These are phyloP conservation scores for Brevimyrus niger DNA, from an alignment of 2,113 vertebrate species.

Conservation along the genomic window DNA sequence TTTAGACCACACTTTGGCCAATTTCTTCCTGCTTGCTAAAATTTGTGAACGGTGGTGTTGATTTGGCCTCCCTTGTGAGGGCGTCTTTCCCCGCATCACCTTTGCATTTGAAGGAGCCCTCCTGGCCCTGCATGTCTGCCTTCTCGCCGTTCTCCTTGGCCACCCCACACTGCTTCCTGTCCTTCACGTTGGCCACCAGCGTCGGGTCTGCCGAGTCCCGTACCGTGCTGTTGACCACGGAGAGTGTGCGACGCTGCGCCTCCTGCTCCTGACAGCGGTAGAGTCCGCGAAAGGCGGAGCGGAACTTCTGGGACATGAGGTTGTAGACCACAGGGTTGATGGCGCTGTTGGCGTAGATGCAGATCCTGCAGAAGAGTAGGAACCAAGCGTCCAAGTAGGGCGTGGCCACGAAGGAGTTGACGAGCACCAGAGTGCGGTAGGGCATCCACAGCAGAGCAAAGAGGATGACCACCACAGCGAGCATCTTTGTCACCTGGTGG, in stretches of 20 bases:
- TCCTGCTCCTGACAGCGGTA: constrained; percentile 52
- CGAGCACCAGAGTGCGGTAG: constrained; percentile 63
- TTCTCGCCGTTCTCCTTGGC: constrained; percentile 22
- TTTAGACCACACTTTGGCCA: constrained; percentile 35
- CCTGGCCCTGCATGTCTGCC: constrained; percentile 24
- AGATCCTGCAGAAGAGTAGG: constrained; percentile 63
- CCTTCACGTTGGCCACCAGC: neutral
- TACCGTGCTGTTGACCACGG: constrained; percentile 36
- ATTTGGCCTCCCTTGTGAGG: constrained; percentile 1
- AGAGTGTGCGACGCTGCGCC: constrained; percentile 34
- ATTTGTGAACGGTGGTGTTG: neutral
- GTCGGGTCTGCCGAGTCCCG: constrained; percentile 28
- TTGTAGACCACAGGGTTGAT: constrained; percentile 72
- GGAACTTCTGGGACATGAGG: constrained; percentile 71
- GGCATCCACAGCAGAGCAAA: constrained; percentile 73
- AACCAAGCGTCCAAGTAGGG: constrained; percentile 68
- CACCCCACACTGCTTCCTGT: constrained; percentile 26
- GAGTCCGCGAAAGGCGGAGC: constrained; percentile 55
- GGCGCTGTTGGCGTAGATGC: constrained; percentile 69
- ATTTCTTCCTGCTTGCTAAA: constrained; percentile 15
- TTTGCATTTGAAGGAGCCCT: constrained; percentile 27
- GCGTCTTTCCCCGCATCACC: constrained; percentile 20
- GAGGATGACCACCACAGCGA: constrained; percentile 61
- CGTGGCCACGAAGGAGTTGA: constrained; percentile 62
- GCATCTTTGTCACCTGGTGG: constrained; percentile 66